These are phyloP conservation scores for Heliconius sara DNA, from an alignment of 2,888 invertebrate species.

Conservation along the genomic window DNA sequence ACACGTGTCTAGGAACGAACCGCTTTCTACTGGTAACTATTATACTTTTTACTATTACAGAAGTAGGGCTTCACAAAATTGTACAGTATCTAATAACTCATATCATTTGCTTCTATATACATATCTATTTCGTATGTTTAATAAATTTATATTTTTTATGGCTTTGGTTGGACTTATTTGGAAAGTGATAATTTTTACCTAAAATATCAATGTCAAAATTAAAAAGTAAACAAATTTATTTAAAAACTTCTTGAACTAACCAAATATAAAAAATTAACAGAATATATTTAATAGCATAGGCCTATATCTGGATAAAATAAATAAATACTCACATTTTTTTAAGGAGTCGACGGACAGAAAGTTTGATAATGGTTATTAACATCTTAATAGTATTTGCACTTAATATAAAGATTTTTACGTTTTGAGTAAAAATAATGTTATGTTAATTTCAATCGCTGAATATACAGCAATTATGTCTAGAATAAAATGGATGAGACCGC, in stretches of 20 bases:
- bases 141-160: not conserved
- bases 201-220: not conserved
- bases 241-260: not conserved
- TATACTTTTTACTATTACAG: too few relatives aligned
- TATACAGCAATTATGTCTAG: slow-evolving; percentile 32
- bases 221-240: not conserved
- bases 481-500: slow-evolving; percentile 17
- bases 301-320: slow-evolving; percentile 12
- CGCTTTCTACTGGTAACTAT: not conserved
- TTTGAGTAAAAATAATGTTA: not conserved
- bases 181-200: not conserved
- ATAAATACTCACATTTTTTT: slow-evolving; percentile 64
- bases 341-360: slow-evolving; percentile 63
- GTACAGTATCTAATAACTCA: not conserved
- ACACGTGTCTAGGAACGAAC: not conserved
- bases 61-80: slow-evolving; percentile 3
- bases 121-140: not conserved
- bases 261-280: not conserved
- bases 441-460: slow-evolving; percentile 21
- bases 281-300: not conserved
- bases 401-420: slow-evolving; percentile 12
- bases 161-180: not conserved
- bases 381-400: slow-evolving; percentile 44
- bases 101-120: not conserved
- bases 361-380: slow-evolving; percentile 57